Evolutionary conservation across 2,888 invertebrate genomes (phyloP).

Genomic region (Cheilosia vulpina): DNA sequence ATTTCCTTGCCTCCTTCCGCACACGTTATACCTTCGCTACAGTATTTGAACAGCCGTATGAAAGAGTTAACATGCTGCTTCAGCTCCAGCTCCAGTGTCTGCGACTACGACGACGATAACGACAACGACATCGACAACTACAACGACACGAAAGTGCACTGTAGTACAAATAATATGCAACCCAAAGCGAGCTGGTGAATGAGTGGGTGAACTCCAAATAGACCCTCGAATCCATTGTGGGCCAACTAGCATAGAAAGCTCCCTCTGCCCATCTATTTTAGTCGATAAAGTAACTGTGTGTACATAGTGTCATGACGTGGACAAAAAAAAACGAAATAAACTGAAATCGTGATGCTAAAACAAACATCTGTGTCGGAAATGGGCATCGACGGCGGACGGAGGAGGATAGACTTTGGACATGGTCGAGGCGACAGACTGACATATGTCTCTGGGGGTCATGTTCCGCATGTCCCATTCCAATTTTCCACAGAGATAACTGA

Average conservation of each 20-base stretch:
- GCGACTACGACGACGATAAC: constrained; percentile 32
- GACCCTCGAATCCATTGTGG: constrained; percentile 57
- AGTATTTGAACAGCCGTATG: constrained; percentile 19
- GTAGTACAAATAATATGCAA: constrained; percentile 68
- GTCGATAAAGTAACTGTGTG: constrained; percentile 66
- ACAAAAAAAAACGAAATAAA: neutral
- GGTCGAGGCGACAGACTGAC: constrained; percentile 72
- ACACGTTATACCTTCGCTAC: constrained; percentile 31
- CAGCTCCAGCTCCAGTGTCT: constrained; percentile 10
- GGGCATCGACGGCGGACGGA: constrained; percentile 27
- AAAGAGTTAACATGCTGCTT: constrained; percentile 53
- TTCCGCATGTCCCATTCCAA: constrained; percentile 51
- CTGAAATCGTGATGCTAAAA: constrained; percentile 34
- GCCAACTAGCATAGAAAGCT: constrained; percentile 36
- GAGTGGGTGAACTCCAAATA: constrained; percentile 70
- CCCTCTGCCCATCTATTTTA: constrained; percentile 52
- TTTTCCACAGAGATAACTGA: constrained; percentile 65
- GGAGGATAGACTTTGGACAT: constrained; percentile 64
- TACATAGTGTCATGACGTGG: constrained; percentile 35
- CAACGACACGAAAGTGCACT: constrained; percentile 60
- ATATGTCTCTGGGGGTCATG: constrained; percentile 65
- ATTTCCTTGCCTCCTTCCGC: constrained; percentile 46
- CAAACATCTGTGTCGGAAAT: constrained; percentile 73
- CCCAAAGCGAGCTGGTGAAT: constrained; percentile 48
- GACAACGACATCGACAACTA: constrained; percentile 30